phyloP scores from a whole-genome alignment of 30 jellyfish, hydroid and myxozoan species.

The Aurelia sp. region DNA sequence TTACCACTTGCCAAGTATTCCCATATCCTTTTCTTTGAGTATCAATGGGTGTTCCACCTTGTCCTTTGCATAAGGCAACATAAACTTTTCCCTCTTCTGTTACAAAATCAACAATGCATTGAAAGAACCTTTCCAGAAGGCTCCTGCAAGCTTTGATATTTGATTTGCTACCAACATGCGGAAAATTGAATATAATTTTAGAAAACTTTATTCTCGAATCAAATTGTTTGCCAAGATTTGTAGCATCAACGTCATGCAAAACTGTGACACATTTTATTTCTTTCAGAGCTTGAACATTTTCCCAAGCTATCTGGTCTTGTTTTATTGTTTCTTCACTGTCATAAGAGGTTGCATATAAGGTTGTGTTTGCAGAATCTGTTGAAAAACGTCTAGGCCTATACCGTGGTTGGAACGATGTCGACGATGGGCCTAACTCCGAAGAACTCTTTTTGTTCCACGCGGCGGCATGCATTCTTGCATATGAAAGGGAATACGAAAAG shows the following conservation, averaged over 20 bases:
- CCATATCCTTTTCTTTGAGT: slow-evolving; percentile 73
- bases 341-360: slow-evolving; percentile 75
- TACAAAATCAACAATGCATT: slow-evolving; percentile 51
- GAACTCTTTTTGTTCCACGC: not conserved
- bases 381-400: not conserved
- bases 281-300: slow-evolving; percentile 46
- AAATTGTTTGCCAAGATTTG: slow-evolving; percentile 42
- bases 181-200: slow-evolving; percentile 81
- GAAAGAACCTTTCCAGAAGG: slow-evolving; percentile 67
- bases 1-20: slow-evolving; percentile 86
- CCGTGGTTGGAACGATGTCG: not conserved
- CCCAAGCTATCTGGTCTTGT: slow-evolving; percentile 31
- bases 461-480: not conserved
- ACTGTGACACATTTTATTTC: slow-evolving; percentile 39
- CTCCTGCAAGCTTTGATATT: slow-evolving; percentile 76
- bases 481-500: slow-evolving; percentile 80
- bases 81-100: slow-evolving; percentile 57
- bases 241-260: slow-evolving; percentile 88
- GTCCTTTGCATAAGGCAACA: slow-evolving; percentile 92
- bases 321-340: slow-evolving; percentile 68
- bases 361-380: not conserved
- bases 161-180: slow-evolving; percentile 98
- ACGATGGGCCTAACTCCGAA: not conserved
- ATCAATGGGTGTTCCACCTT: slow-evolving; percentile 95
- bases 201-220: slow-evolving; percentile 18